Base-by-base conservation (phyloP, 2,888 invertebrate genomes). In the Phaedon cochleariae region DNA sequence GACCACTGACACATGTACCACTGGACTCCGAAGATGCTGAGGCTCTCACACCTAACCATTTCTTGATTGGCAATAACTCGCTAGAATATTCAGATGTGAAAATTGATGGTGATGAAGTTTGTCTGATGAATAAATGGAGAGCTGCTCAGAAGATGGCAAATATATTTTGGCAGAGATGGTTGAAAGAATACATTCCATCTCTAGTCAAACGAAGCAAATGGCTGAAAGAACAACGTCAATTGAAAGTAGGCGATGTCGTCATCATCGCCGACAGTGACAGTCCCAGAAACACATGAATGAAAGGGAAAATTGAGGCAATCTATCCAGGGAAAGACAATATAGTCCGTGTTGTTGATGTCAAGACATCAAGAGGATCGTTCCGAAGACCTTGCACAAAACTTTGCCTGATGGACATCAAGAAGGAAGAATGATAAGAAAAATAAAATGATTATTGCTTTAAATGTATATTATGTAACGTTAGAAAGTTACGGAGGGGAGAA, bases 121-220 rank as follows among this genome's bases (percentile, higher is more conserved):
- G 29, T 52, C 12, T 49, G 6, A n/a, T 21, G 9, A 1, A 20
- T n/a, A 22, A 22, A 49, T 52, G 29, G 1, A 17, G 18, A 29
- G 26, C 52, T 17, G 29, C 52, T 52, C 52, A 52, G 52, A 52
- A 52, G 10, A 29, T 52, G 26, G 26, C 29, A 9, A 18, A 52
- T 52, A 52, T 52, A 15, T 52, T 52, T 29, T 52, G 55, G 55
- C 18, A 55, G n/a, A 17, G 41, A 37, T 55, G 37, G 55, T 37
- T 12, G 6, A 31, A 15, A 31, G 54, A 54, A 31, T 54, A 54
- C 31, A 17, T 54, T 15, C 54, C 34, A 18, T 54, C 54, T 29
- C 20, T 54, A 34, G 17, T 4, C 9, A 17, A 31, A 34, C 18
- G 17, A 34, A 54, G 17, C 22, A 55, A 55, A 55, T 55, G 55